A percentile compares a stretch with the other conserved stretches of the same genome.
These are phyloP conservation scores for Gambusia affinis DNA, from an alignment of 2,113 vertebrate genomes.

Conservation along the genomic window DNA sequence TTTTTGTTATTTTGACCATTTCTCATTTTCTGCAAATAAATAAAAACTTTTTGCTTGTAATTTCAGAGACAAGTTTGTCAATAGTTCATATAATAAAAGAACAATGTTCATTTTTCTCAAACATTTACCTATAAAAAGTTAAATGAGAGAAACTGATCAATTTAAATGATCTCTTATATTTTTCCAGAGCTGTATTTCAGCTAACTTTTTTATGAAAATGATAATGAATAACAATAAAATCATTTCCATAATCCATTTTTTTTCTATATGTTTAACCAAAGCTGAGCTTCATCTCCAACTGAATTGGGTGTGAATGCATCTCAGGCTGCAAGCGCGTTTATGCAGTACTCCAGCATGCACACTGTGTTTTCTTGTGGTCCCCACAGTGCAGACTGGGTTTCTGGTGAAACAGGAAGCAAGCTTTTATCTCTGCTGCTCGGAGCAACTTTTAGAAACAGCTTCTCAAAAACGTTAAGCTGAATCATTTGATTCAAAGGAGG, in stretches of 20 bases:
- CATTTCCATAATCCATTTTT: conserved; percentile 5
- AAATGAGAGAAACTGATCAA: too few relatives aligned
- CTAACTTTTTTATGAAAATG: neutral
- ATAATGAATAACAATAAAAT: conserved; percentile 27
- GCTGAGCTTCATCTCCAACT: conserved; percentile 15
- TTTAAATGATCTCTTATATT: too few relatives aligned
- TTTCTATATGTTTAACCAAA: conserved; percentile 20
- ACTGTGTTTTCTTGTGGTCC: conserved; percentile 35
- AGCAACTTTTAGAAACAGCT: conserved; percentile 55
- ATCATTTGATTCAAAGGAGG: conserved; percentile 8
- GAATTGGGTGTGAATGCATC: conserved; percentile 23
- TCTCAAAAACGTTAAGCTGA: conserved; percentile 12
- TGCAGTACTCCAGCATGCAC: conserved; percentile 29
- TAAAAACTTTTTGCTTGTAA: too few relatives aligned
- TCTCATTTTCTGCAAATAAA: too few relatives aligned
- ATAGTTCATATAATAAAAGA: too few relatives aligned
- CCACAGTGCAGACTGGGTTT: conserved; percentile 56
- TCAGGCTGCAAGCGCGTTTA: conserved; percentile 30
- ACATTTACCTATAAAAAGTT: too few relatives aligned
- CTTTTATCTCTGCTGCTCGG: conserved; percentile 63
- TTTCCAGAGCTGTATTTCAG: too few relatives aligned
- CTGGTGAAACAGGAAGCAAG: conserved; percentile 73
- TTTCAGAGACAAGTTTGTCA: too few relatives aligned
- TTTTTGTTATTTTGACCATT: too few relatives aligned
- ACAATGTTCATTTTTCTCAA: too few relatives aligned